Conservation (phyloP, 2,797 vertebrate genomes). For the Megalops cyprinoides region DNA sequence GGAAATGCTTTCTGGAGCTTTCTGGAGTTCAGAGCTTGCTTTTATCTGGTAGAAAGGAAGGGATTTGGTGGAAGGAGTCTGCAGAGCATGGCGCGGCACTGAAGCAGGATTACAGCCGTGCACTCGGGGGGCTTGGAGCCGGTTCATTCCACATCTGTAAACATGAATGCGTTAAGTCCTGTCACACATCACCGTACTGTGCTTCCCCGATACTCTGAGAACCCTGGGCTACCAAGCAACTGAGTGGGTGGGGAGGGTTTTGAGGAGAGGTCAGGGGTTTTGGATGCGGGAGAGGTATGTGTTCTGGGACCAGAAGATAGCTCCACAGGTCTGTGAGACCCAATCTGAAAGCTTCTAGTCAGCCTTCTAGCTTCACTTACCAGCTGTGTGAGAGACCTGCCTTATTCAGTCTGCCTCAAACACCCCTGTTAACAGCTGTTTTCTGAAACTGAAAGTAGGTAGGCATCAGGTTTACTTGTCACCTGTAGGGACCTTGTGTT, state of each 20-base stretch:
- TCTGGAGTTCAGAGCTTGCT: background rate
- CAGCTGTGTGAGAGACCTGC: background rate
- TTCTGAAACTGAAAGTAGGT: too few species aligned
- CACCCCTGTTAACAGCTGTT: too few species aligned
- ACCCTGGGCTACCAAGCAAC: background rate
- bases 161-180: too few species aligned
- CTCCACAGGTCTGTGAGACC: background rate
- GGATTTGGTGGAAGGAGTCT: background rate
- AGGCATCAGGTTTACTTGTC: background rate
- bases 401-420: background rate
- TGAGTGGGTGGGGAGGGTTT: background rate
- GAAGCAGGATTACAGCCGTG: background rate
- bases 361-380: background rate
- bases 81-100: background rate
- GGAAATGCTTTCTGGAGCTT: background rate
- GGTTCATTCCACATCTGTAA: conserved; percentile 1
- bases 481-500: background rate
- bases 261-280: background rate
- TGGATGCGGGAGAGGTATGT: background rate
- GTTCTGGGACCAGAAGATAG: background rate
- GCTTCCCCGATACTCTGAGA: too few species aligned
- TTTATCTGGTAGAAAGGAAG: background rate
- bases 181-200: background rate
- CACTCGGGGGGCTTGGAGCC: background rate
- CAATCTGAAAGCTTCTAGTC: background rate